Conservation (phyloP, 2,113 vertebrate genomes). For the Lonchura striata region DNA sequence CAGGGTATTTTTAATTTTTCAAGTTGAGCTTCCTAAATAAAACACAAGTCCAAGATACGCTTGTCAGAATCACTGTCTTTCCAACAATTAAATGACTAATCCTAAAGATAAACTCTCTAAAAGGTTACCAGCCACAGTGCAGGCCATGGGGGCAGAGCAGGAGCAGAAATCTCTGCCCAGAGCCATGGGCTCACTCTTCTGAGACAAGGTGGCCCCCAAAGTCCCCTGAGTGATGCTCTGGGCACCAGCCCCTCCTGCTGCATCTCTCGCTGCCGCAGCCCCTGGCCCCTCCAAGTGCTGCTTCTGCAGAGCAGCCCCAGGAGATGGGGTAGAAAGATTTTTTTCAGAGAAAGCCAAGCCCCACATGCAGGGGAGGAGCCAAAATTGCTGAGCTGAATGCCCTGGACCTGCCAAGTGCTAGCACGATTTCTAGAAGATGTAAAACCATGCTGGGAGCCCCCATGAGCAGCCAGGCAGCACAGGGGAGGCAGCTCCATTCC, state of each 20-base stretch:
- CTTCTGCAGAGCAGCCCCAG: neutral
- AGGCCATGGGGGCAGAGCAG: neutral
- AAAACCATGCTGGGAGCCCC: neutral
- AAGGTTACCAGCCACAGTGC: fast-evolving
- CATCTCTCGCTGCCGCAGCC: neutral
- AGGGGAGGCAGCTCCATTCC: neutral
- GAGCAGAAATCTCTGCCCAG: neutral
- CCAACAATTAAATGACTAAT: neutral
- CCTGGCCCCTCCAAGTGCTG: neutral
- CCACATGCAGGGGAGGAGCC: fast-evolving
- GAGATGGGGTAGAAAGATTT: neutral
- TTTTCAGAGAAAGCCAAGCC: neutral
- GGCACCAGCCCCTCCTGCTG: neutral
- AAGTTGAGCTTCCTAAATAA: neutral
- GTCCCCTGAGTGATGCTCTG: fast-evolving
- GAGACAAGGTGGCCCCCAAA: neutral
- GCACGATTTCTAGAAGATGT: fast-evolving
- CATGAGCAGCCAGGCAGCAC: neutral
- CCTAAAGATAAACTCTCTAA: neutral
- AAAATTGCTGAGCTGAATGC: neutral
- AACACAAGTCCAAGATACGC: neutral
- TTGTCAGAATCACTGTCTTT: neutral
- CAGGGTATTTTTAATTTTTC: neutral
- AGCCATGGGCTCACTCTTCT: fast-evolving
- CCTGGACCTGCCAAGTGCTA: fast-evolving